phyloP scores from a whole-genome alignment of 1,140 invertebrate species.

The Mesaphorura yosii region DNA sequence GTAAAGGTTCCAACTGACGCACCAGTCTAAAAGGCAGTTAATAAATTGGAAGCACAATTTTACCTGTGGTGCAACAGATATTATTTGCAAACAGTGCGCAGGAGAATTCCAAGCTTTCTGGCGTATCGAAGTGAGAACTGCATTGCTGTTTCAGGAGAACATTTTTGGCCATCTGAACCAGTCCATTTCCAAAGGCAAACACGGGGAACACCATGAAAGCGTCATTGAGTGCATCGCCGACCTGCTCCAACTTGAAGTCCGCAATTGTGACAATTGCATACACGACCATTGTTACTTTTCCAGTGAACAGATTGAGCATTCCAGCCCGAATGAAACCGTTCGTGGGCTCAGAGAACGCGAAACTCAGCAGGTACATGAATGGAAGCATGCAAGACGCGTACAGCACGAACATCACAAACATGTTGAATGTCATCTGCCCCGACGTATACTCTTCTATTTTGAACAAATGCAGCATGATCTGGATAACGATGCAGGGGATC shows the following conservation, averaged over 20 bases:
- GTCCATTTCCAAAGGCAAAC: constrained; percentile 50
- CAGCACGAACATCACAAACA: constrained; percentile 1
- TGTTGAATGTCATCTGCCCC: background rate
- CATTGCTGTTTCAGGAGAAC: constrained; percentile 11
- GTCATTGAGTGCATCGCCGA: constrained; percentile 47
- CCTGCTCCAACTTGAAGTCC: constrained; percentile 43
- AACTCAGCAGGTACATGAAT: constrained; percentile 10
- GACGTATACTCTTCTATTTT: constrained; percentile 37
- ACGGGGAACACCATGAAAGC: constrained; percentile 53
- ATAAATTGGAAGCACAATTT: background rate
- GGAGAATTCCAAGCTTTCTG: constrained; percentile 1
- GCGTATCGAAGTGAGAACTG: background rate
- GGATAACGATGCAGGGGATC: constrained; percentile 37
- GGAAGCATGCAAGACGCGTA: background rate
- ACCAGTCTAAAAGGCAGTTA: background rate
- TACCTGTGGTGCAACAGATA: constrained; percentile 14
- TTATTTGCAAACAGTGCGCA: background rate
- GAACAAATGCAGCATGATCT: constrained; percentile 39
- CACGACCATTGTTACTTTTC: constrained; percentile 50
- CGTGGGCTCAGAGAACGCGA: constrained; percentile 8
- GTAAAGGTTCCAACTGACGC: background rate
- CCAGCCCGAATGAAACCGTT: constrained; percentile 56
- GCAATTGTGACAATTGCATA: constrained; percentile 51
- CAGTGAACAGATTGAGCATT: constrained; percentile 53
- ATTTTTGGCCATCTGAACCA: constrained; percentile 31